Evolutionary conservation across 30 jellyfish, hydroid and myxozoan species (phyloP), one percentile per base, ranked within the genome.

Genomic region (Chrysaora quinquecirrha): DNA sequence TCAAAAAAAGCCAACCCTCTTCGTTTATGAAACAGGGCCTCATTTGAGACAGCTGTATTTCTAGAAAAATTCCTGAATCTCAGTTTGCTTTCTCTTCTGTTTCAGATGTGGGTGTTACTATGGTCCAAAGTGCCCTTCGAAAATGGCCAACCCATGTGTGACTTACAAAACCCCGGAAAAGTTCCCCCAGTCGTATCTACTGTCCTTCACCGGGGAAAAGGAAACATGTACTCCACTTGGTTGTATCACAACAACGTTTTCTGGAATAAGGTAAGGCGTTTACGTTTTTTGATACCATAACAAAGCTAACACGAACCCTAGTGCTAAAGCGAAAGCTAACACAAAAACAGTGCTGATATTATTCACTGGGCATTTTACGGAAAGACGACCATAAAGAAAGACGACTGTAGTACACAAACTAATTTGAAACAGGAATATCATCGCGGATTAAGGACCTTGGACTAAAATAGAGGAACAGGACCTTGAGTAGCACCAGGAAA

Each of bases 101-200:
- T 48, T 28, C 49, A 85, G 95, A 33, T 85, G 95, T 30, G 78
- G 64, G 1, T 85, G 95, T 73, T 85, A 34, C 80, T 73, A 73
- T 75, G 95, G 95, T 34, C 88, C 89, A 2, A 87, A 80, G 18
- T 85, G 95, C 56, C 95, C 89, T 3, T 34, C 35, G 43, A 68
- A 64, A 22, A 1, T 85, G 71, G 28, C 54, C 21, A 70, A 65
- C 71, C 95, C 95, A 10, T 85, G 95, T 65, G 73, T 50, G 38
- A 60, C 73, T 1, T 85, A 30, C 85, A 34, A 43, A 34, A 67
- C 68, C 16, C 95, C 95, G 0, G 66, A 83, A 25, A 60, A 29
- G 48, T 85, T 85, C 21, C 95, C 95, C 19, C 71, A 76, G 24
- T 74, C 95, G 54, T 85, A 71, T 56, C 23, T 75, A 34, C 35